Base-by-base conservation (phyloP, 2,797 vertebrate species). In the Meda fulgida region DNA sequence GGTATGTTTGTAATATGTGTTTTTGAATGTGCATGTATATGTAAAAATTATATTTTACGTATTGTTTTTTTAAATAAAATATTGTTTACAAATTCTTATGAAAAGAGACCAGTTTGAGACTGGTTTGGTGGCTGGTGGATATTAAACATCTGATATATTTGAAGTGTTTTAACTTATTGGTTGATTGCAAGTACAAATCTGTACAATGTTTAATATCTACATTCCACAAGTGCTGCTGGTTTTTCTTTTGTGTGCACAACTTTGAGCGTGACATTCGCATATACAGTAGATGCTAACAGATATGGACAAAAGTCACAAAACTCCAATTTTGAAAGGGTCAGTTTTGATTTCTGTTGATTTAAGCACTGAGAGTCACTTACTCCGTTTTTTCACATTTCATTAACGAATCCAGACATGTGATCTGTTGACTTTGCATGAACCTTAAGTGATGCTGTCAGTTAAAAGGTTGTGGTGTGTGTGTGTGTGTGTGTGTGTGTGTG, bases 401-500 rank as follows among this genome's bases (percentile, higher is more conserved):
- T 14, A 80, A 67, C 29, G n/a, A 23, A 67, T 51, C 23, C 9
- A 65, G 38, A 67, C 40, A 79, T 26, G 6, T 7, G 48, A 80
- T 70, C 46, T 80, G 66, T 70, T 81, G 46, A 38, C 23, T 70
- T 81, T 34, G 29, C 23, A 55, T 26, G 23, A 81, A 26, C 34
- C 58, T 26, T 34, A 63, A 34, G 40, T 48, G 38, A 79, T 31
- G 77, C 58, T 81, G 84, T 83, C 48, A 83, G 53, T 75, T 60
- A 75, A 85, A 91, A 85, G 40, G 84, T 18, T 69, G 34, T 51
- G 58, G 19, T 26, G 13, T 76, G 11, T 40, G 76, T 58, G 73
- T 18, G 55, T 75, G 83, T 60, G 73, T 71, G 43, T 48, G 78
- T 81, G 80, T 67, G 78, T 67, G 26, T 40, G n/a, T n/a, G n/a